These are phyloP conservation scores for Megalops atlanticus DNA, from an alignment of 2,113 vertebrate genomes.

Conservation along the genomic window DNA sequence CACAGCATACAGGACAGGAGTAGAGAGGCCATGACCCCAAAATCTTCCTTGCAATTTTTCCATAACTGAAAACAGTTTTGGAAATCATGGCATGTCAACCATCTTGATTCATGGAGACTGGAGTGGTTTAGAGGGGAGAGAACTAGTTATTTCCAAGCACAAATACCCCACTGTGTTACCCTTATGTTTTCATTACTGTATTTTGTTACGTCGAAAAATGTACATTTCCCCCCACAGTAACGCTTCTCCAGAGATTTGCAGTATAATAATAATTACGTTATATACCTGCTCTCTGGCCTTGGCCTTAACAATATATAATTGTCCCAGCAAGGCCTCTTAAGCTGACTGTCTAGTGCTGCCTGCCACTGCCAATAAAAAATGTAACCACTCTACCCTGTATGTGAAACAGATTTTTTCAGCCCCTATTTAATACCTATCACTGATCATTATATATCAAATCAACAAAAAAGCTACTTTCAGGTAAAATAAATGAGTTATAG, in stretches of 20 bases:
- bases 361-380: slow-evolving; percentile 33
- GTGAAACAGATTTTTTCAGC: not conserved
- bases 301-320: slow-evolving; percentile 29
- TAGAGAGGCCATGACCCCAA: not conserved
- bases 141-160: not conserved
- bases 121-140: slow-evolving; percentile 5
- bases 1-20: not conserved
- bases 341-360: not conserved
- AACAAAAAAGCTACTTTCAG: slow-evolving; percentile 33
- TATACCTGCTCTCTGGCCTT: slow-evolving; percentile 28
- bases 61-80: not conserved
- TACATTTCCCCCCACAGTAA: not conserved
- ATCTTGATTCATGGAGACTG: not conserved
- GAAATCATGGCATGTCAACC: not conserved
- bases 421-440: slow-evolving; percentile 42
- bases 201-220: slow-evolving; percentile 23
- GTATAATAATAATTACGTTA: slow-evolving; percentile 32
- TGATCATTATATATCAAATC: slow-evolving; percentile 41
- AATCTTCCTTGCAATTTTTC: not conserved
- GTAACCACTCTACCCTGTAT: slow-evolving; percentile 29
- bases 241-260: slow-evolving; percentile 25
- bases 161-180: slow-evolving; percentile 12
- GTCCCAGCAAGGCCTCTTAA: slow-evolving; percentile 10
- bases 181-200: not conserved
- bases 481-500: slow-evolving; percentile 45